Evolutionary conservation across 2,888 invertebrate genomes (phyloP), one percentile per base, ranked within the genome.

Genomic region (Melanotus villosus): DNA sequence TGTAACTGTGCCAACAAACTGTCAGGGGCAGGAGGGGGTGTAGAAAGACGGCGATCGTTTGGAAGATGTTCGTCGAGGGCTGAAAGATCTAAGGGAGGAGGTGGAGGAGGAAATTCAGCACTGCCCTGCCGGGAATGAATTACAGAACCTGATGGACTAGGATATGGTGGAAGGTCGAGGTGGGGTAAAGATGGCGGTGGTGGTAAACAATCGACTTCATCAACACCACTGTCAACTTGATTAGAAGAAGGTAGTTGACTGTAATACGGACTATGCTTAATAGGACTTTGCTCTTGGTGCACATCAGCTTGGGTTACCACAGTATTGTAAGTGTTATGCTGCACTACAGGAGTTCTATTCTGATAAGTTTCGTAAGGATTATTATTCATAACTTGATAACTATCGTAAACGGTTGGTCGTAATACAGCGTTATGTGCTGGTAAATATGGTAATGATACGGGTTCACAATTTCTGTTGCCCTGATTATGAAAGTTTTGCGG

Each of bases 61-160:
- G 78, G 77, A 45, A 82, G 73, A 60, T 90, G 89, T 72, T 90
- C 89, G 68, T 90, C 89, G 0, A 91, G 84, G 0, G 90, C 89
- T 18, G 89, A 89, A 71, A 92, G 85, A 73, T 93, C 92, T 50
- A 93, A 88, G 0, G 92, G 92, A 0, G 93, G 92, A 0, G 95
- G 95, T n/a, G 94, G 94, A 3, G 95, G 95, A 52, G 95, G 95
- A 78, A 96, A 95, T 78, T 96, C 95, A 84, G 95, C 95, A 82
- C 95, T 95, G 0, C 93, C 90, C 83, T 95, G 95, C 52, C 95
- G 87, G 1, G 95, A 95, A 83, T 95, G 95, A 62, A 91, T 89
- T 0, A 89, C 91, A 0, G 94, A 93, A 74, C 90, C 90, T 75
- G 91, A 88, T 1, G 93, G 93, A 77, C 92, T 92, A 1, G 94